Evolutionary conservation across 2,797 vertebrate genomes (phyloP).

Genomic region (Fratercula arctica): DNA sequence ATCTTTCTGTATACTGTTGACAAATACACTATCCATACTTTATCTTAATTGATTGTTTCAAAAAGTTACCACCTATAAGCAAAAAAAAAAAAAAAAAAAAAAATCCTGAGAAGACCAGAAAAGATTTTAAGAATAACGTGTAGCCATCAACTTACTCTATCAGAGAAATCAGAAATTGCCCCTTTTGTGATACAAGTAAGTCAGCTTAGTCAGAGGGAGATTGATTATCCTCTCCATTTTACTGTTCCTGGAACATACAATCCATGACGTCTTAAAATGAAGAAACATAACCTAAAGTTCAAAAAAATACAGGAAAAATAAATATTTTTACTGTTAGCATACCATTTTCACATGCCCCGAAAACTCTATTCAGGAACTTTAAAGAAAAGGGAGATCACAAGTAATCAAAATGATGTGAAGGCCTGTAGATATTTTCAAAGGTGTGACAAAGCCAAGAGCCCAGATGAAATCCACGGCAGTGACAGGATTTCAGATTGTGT

Average conservation of each 20-base stretch:
- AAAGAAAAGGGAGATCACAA: conserved; percentile 59
- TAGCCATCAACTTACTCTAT: background rate
- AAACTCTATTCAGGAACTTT: conserved; percentile 33
- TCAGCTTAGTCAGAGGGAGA: background rate
- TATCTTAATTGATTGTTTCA: background rate
- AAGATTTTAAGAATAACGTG: background rate
- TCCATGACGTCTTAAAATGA: background rate
- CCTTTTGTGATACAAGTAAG: conserved; percentile 11
- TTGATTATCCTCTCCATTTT: background rate
- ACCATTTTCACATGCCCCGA: conserved; percentile 21
- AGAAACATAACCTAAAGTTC: conserved; percentile 13
- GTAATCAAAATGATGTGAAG: conserved; percentile 33
- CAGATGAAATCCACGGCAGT: background rate
- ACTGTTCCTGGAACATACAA: background rate
- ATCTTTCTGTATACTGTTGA: background rate
- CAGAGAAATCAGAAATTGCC: background rate
- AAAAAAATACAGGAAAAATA: background rate
- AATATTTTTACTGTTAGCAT: background rate
- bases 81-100: background rate
- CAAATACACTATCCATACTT: background rate
- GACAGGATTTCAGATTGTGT: background rate
- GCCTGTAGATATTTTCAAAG: conserved; percentile 26
- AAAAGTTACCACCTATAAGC: background rate
- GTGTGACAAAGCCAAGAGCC: background rate
- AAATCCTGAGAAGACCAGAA: background rate